phyloP scores from a whole-genome alignment of 1,140 invertebrate species.

The Lycorma delicatula region DNA sequence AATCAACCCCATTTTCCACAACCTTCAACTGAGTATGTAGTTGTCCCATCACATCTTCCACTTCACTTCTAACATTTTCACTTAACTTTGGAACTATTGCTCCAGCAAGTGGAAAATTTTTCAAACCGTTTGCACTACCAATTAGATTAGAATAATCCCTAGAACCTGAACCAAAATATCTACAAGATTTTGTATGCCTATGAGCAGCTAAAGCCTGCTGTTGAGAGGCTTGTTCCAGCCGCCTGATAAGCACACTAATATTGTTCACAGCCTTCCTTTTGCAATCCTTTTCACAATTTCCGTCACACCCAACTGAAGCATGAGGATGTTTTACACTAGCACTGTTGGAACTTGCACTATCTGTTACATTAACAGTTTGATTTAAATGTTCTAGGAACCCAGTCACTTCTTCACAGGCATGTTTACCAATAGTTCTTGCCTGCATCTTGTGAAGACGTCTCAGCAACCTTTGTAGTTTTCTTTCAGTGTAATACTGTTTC shows the following conservation, averaged over 20 bases:
- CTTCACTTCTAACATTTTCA: conserved; percentile 40
- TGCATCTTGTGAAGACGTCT: conserved; percentile 67
- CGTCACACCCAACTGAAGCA: neutral
- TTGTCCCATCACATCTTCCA: conserved; percentile 57
- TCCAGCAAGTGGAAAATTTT: conserved; percentile 33
- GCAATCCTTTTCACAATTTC: neutral
- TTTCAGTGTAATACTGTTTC: conserved; percentile 53
- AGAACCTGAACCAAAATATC: conserved; percentile 55
- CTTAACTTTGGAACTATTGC: conserved; percentile 40
- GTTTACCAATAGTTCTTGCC: conserved; percentile 57
- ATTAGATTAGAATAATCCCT: conserved; percentile 37
- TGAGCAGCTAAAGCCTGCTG: conserved; percentile 32
- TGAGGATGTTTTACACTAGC: neutral
- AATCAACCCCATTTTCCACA: conserved; percentile 68
- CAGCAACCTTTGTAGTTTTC: conserved; percentile 57
- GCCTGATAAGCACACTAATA: conserved; percentile 33
- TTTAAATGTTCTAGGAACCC: conserved; percentile 62
- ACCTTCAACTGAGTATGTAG: conserved; percentile 58
- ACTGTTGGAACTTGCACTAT: too few species aligned
- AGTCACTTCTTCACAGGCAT: conserved; percentile 63
- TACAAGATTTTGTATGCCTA: conserved; percentile 14
- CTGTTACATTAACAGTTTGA: conserved; percentile 15
- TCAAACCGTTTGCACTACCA: conserved; percentile 17
- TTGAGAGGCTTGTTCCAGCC: conserved; percentile 40
- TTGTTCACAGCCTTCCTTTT: conserved; percentile 1